Conservation (phyloP, 30 jellyfish, hydroid and myxozoan species). For the Cassiopea andromeda region DNA sequence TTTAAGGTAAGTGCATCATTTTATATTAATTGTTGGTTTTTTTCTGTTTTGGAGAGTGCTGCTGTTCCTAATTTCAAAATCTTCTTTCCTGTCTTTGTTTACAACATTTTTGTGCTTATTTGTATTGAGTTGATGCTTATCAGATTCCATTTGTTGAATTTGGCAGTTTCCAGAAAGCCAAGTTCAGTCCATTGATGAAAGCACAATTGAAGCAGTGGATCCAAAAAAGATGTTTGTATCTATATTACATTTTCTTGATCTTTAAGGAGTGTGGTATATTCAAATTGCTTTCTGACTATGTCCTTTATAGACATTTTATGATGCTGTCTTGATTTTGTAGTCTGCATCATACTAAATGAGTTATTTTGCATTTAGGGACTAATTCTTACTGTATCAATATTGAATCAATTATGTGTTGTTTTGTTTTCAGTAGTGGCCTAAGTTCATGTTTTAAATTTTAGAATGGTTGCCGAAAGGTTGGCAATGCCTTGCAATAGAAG, state of each 20-base stretch:
- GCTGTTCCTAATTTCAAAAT: not conserved
- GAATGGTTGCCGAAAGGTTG: slow-evolving; percentile 68
- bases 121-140: no score
- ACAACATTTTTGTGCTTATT: no score
- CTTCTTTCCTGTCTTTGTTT: not conserved
- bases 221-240: slow-evolving; percentile 76
- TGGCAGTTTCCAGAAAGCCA: slow-evolving; percentile 76
- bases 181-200: not conserved
- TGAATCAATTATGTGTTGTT: no score
- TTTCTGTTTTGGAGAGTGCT: not conserved
- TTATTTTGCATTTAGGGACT: no score
- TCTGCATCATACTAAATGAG: no score
- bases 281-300: no score
- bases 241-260: not conserved
- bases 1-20: slow-evolving; percentile 23
- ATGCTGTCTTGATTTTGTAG: no score
- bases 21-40: not conserved
- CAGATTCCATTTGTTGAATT: not conserved
- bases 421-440: no score
- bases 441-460: not conserved
- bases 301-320: no score
- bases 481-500: slow-evolving; percentile 85
- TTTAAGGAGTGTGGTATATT: no score
- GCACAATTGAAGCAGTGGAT: slow-evolving; percentile 45
- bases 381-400: no score